phyloP scores from a whole-genome alignment of 2,888 invertebrate genomes.

The Thereva unica region DNA sequence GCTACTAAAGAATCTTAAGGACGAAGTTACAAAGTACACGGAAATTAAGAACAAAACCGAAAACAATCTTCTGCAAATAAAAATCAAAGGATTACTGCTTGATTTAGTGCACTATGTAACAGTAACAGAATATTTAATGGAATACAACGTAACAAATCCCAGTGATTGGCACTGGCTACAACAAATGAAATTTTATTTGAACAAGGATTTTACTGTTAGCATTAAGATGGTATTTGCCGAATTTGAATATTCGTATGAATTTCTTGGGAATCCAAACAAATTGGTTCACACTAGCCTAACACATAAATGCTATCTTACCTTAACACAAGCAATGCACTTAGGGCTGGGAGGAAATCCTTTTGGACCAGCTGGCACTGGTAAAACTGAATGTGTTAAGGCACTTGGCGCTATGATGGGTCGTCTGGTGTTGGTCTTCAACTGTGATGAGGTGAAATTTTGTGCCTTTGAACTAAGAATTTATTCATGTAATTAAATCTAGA shows the following conservation, averaged over 20 bases:
- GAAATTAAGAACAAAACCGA: constrained; percentile 53
- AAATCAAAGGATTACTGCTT: constrained; percentile 88
- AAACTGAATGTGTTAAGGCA: constrained; percentile 98
- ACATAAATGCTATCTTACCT: constrained; percentile 95
- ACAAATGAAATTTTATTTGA: constrained; percentile 81
- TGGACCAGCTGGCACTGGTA: constrained; percentile 98
- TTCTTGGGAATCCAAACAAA: constrained; percentile 94
- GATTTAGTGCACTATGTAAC: constrained; percentile 91
- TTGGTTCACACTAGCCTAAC: constrained; percentile 95
- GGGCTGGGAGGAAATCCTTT: constrained; percentile 98
- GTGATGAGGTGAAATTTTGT: constrained; percentile 75
- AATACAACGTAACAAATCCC: constrained; percentile 66
- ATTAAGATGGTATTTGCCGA: constrained; percentile 91
- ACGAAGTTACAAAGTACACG: constrained; percentile 52
- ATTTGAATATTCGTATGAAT: constrained; percentile 96
- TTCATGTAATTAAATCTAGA: constrained; percentile 61
- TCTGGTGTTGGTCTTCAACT: constrained; percentile 94
- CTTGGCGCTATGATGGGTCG: constrained; percentile 87
- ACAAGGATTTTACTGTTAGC: constrained; percentile 51
- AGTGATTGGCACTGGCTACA: constrained; percentile 94
- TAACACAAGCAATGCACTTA: constrained; percentile 95
- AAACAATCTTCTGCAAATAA: constrained; percentile 72
- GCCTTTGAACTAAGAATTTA: constrained; percentile 1
- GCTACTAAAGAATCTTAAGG: constrained; percentile 60
- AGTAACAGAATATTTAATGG: constrained; percentile 77